Percentiles rank a stretch among this genome's conserved stretches.
phyloP scores from a whole-genome alignment of 2,888 invertebrate genomes.

The Hypolimnas misippus region DNA sequence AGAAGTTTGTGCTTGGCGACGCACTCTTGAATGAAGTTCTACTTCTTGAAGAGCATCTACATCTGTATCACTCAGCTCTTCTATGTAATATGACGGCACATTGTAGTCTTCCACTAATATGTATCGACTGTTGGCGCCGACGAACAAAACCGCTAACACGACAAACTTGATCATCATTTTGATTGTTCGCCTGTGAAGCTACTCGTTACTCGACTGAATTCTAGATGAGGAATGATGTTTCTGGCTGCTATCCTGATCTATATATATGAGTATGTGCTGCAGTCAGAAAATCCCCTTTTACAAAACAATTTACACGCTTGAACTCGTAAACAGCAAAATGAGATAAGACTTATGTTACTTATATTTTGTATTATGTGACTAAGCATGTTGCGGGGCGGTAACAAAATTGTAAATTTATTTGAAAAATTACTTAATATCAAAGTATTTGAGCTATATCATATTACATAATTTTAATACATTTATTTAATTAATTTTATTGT shows the following conservation, averaged over 20 bases:
- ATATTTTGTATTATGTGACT: no score
- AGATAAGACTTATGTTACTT: no score
- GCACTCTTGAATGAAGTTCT: background rate
- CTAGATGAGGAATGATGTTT: background rate
- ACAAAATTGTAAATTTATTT: no score
- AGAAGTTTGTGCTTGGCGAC: no score
- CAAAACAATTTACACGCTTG: background rate
- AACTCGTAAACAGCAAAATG: background rate
- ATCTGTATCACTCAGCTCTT: background rate
- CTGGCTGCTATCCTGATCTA: background rate
- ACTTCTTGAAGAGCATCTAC: background rate
- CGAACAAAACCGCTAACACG: conserved; percentile 19
- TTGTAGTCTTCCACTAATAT: background rate
- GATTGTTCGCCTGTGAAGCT: conserved; percentile 35
- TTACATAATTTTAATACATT: no score
- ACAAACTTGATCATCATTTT: conserved; percentile 26
- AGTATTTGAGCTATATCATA: no score
- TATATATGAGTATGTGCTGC: background rate
- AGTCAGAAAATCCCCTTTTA: background rate
- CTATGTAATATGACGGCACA: background rate
- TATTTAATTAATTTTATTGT: no score
- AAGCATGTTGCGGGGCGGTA: no score
- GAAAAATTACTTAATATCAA: no score
- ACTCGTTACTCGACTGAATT: background rate
- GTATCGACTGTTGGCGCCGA: conserved; percentile 27